A percentile compares a stretch with the other conserved stretches of the same genome.
phyloP scores from a whole-genome alignment of 2,888 invertebrate genomes.

The Acheta domesticus region DNA sequence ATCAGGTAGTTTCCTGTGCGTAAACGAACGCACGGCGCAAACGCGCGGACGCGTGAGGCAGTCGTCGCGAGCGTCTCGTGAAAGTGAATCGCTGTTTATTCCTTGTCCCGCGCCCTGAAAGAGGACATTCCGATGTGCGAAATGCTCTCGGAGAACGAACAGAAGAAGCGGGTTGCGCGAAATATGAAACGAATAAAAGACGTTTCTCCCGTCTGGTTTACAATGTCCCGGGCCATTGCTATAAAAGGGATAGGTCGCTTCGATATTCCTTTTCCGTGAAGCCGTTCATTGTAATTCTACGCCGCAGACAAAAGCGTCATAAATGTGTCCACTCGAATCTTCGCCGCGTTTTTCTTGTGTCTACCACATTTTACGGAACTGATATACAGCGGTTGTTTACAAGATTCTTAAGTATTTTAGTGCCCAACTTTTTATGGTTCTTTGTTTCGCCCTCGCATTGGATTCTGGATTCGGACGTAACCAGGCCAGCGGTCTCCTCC shows the following conservation, averaged over 20 bases:
- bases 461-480: background rate
- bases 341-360: background rate
- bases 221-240: background rate
- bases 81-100: no score
- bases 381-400: constrained; percentile 6
- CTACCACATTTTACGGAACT: background rate
- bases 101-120: no score
- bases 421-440: background rate
- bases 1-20: no score
- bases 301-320: constrained; percentile 1
- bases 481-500: no score
- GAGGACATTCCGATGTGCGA: no score
- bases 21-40: no score
- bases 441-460: background rate
- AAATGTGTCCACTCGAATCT: constrained; percentile 18
- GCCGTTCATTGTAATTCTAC: constrained; percentile 5
- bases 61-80: no score
- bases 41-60: no score
- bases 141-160: no score
- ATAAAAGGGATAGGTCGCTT: constrained; percentile 5
- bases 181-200: background rate
- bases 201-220: background rate
- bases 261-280: background rate
- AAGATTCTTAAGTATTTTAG: constrained; percentile 7
- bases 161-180: no score